These are phyloP conservation scores for Amiota communis DNA, from an alignment of 2,888 invertebrate genomes.

Conservation along the genomic window DNA sequence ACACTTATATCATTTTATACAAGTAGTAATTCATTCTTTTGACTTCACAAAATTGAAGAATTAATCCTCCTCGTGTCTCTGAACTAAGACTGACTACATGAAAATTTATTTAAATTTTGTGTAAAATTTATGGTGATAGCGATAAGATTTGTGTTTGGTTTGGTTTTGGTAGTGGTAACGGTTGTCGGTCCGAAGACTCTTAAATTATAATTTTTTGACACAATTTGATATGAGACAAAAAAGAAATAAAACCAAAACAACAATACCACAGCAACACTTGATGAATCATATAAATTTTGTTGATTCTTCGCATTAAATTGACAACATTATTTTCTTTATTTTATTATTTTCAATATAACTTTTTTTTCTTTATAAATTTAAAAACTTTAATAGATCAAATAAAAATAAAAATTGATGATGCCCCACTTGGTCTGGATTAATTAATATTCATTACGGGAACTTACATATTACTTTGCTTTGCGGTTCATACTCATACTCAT, in stretches of 20 bases:
- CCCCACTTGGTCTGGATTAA: not conserved
- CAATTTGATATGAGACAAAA: not conserved
- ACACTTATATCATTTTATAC: no score
- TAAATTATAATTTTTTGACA: constrained; percentile 27
- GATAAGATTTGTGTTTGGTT: constrained; percentile 52
- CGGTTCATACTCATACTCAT: not conserved
- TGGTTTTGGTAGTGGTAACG: not conserved
- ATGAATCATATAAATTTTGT: no score
- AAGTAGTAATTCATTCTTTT: no score
- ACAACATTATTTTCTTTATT: no score
- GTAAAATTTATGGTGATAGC: constrained; percentile 52
- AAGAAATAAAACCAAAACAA: not conserved
- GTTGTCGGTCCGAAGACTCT: not conserved
- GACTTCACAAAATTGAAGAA: no score
- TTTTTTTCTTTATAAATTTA: no score
- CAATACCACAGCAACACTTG: not conserved
- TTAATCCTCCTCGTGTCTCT: no score
- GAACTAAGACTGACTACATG: not conserved
- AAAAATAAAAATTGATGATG: no score
- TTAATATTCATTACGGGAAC: constrained; percentile 9
- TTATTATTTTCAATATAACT: no score
- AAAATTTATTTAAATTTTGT: constrained; percentile 25
- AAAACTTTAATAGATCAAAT: no score
- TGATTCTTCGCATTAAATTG: no score
- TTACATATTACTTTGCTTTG: not conserved